phyloP scores from a whole-genome alignment of 2,113 vertebrate genomes.

The Poicephalus gulielmi region DNA sequence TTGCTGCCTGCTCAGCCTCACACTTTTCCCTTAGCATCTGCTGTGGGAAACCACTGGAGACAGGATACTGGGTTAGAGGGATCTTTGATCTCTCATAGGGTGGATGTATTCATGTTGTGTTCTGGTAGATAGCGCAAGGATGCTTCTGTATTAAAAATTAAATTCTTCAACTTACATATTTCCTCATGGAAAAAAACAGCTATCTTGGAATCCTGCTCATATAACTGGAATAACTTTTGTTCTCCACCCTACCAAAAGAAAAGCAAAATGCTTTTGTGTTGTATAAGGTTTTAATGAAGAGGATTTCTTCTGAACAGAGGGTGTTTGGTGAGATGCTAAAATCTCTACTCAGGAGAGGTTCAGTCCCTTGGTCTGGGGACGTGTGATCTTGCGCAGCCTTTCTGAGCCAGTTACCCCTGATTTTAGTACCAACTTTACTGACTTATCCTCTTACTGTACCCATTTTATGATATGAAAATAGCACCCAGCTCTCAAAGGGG shows the following conservation, averaged over 20 bases:
- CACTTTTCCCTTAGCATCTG: background rate
- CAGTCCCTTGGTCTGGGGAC: background rate
- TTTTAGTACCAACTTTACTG: background rate
- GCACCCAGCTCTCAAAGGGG: background rate
- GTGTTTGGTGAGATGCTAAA: conserved; percentile 7
- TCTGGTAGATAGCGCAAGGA: background rate
- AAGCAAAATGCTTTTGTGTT: conserved; percentile 37
- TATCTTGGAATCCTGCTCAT: conserved; percentile 36
- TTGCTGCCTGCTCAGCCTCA: background rate
- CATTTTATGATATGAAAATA: background rate
- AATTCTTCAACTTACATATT: background rate
- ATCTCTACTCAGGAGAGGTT: background rate
- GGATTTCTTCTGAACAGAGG: conserved; percentile 35
- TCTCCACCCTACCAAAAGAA: background rate
- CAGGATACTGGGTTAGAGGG: background rate
- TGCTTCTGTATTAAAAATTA: conserved; percentile 2
- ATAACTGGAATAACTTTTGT: conserved; percentile 25
- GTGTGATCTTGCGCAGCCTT: background rate
- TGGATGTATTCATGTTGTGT: background rate
- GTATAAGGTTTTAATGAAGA: background rate
- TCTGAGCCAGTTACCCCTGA: background rate
- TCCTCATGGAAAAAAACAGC: conserved; percentile 12
- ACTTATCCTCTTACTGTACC: background rate
- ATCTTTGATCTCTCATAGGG: background rate
- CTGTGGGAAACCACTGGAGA: background rate